Conservation (phyloP, 2,888 invertebrate species). For the Rhagonycha lutea region DNA sequence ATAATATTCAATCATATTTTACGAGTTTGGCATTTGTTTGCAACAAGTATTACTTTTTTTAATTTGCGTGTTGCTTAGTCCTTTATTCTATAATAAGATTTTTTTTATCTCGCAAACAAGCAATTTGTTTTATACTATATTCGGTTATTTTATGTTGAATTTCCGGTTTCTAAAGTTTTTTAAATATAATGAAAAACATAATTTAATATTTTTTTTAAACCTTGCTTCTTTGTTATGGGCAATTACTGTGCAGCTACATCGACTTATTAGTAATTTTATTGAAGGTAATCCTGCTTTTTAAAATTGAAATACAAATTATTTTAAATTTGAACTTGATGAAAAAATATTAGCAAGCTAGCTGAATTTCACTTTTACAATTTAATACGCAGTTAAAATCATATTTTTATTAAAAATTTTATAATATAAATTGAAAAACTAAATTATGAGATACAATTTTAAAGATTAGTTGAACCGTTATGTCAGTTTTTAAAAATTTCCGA, state of each 20-base stretch:
- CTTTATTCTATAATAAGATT: neutral
- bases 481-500: too few relatives aligned
- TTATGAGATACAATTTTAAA: neutral
- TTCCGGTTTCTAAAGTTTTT: neutral
- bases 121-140: neutral
- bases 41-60: neutral
- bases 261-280: neutral
- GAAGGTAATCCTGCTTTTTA: neutral
- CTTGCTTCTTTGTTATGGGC: neutral
- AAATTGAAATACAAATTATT: neutral
- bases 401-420: neutral
- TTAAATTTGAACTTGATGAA: neutral
- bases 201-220: neutral
- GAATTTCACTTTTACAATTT: neutral
- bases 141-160: neutral
- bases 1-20: neutral
- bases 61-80: neutral
- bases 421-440: neutral
- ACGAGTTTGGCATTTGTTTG: neutral
- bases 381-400: neutral
- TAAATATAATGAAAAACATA: neutral
- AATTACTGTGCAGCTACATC: neutral
- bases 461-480: neutral
- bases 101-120: neutral
- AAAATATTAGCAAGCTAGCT: neutral